phyloP scores from a whole-genome alignment of 2,113 vertebrate species.

The Potamarius usumacintae region DNA sequence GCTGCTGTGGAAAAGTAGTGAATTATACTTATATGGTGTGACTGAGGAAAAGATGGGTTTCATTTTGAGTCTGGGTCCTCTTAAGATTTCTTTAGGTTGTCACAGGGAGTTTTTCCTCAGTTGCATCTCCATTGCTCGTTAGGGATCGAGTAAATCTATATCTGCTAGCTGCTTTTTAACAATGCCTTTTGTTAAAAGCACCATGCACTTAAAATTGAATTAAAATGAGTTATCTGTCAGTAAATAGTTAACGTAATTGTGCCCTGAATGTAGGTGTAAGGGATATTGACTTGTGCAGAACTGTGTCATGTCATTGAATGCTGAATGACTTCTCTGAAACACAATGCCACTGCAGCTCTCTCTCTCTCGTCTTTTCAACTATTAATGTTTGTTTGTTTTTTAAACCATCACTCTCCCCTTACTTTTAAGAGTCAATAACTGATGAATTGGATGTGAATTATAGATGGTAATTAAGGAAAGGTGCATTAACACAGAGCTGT shows the following conservation, averaged over 20 bases:
- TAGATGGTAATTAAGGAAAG: slow-evolving; percentile 50
- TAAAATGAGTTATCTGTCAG: background rate
- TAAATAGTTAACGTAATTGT: slow-evolving; percentile 2
- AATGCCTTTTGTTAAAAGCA: background rate
- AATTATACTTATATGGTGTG: background rate
- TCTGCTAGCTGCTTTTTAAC: background rate
- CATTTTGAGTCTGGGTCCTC: background rate
- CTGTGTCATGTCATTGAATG: background rate
- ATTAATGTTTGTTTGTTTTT: slow-evolving; percentile 28
- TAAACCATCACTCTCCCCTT: background rate
- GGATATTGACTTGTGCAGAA: slow-evolving; percentile 1
- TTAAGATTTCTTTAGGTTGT: background rate
- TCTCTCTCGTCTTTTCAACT: background rate
- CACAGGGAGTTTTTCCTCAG: background rate
- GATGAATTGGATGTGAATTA: slow-evolving; percentile 45
- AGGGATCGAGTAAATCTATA: background rate
- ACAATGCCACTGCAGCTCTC: background rate
- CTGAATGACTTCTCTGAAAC: background rate
- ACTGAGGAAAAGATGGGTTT: background rate
- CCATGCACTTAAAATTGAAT: background rate
- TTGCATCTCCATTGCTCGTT: background rate
- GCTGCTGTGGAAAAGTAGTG: background rate
- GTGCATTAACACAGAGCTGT: slow-evolving; percentile 34
- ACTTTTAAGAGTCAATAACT: slow-evolving; percentile 48
- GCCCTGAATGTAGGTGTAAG: slow-evolving; percentile 4